Conservation (phyloP, 2,113 vertebrate species). For the Oryzias javanicus region DNA sequence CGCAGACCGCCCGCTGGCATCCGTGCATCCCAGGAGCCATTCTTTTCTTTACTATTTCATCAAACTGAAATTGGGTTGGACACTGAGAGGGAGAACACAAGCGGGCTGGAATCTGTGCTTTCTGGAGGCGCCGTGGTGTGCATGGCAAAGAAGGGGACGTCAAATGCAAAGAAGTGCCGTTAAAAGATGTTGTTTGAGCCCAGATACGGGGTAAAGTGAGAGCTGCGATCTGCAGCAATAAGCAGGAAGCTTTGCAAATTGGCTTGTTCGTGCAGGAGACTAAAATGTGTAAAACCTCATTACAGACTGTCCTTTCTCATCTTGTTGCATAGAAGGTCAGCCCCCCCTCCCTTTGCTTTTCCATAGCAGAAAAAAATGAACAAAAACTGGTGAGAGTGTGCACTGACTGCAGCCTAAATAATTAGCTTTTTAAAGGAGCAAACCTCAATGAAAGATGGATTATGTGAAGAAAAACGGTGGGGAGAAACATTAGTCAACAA, state of each 20-base stretch:
- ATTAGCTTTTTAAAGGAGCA: conserved; percentile 50
- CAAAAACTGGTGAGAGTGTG: conserved; percentile 44
- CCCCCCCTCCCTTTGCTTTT: not conserved
- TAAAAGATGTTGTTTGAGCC: conserved; percentile 50
- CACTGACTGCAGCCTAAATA: conserved; percentile 48
- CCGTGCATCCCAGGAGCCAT: too few species aligned
- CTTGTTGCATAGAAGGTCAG: conserved; percentile 33
- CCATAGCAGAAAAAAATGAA: conserved; percentile 27
- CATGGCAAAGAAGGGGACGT: conserved; percentile 10
- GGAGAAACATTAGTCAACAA: conserved; percentile 24
- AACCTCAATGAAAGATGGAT: conserved; percentile 32
- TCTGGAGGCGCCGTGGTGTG: too few species aligned
- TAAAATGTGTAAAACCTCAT: conserved; percentile 60
- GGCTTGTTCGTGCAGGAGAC: conserved; percentile 46
- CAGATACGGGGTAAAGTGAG: conserved; percentile 49
- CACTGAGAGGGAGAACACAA: too few species aligned
- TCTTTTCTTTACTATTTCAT: too few species aligned
- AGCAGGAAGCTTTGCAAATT: conserved; percentile 44
- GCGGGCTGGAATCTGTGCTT: too few species aligned
- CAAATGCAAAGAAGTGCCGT: conserved; percentile 58
- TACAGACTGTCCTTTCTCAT: conserved; percentile 50
- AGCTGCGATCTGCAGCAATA: conserved; percentile 44
- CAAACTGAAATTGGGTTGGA: too few species aligned
- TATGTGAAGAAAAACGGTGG: conserved; percentile 28
- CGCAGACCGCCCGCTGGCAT: too few species aligned